phyloP scores from a whole-genome alignment of 2,797 vertebrate species.

The Enteromius unitaeniatus region DNA sequence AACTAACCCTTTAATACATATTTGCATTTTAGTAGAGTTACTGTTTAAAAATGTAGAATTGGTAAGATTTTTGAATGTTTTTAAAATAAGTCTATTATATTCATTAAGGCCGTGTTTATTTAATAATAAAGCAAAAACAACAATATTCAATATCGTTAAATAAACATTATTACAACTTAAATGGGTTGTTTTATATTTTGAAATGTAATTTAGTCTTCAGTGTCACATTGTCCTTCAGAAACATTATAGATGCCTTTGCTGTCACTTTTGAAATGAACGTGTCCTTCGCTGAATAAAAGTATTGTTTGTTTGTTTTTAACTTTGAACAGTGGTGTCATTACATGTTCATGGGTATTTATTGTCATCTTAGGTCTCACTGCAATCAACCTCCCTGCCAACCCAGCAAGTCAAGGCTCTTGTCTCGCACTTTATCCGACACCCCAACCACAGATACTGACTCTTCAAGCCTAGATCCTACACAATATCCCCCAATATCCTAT shows the following conservation, averaged over 20 bases:
- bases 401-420: conserved; percentile 71
- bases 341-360: not conserved
- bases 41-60: too few species aligned
- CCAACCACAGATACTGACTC: conserved; percentile 64
- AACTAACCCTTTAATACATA: too few species aligned
- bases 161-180: not conserved
- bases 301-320: not conserved
- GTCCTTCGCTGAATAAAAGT: not conserved
- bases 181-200: not conserved
- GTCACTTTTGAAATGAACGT: not conserved
- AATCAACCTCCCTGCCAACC: conserved; percentile 65
- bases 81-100: not conserved
- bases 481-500: conserved; percentile 37
- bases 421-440: conserved; percentile 78
- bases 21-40: too few species aligned
- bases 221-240: not conserved
- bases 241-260: not conserved
- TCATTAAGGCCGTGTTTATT: not conserved
- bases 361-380: conserved; percentile 65
- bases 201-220: not conserved
- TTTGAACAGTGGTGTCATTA: not conserved
- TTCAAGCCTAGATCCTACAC: conserved; percentile 50
- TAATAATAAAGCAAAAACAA: not conserved
- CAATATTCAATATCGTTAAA: not conserved
- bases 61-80: too few species aligned